Percentiles rank a stretch among this genome's conserved stretches.
These are phyloP conservation scores for Thryonomys swinderianus DNA, from an alignment of 2,113 vertebrate species.

Conservation along the genomic window DNA sequence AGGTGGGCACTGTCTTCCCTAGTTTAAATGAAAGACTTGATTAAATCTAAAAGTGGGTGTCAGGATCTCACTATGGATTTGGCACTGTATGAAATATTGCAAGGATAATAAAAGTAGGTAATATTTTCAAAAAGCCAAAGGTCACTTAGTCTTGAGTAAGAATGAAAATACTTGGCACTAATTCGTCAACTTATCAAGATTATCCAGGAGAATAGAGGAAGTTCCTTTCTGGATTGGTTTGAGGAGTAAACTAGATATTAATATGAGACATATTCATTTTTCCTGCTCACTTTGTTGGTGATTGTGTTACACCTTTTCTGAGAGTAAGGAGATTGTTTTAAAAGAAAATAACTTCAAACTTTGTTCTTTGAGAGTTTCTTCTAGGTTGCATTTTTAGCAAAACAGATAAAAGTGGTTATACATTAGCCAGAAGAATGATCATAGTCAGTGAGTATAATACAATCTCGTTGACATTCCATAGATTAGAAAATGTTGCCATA, in stretches of 20 bases:
- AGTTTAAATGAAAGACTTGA: neutral
- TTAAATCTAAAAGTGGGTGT: conserved; percentile 49
- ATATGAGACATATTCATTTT: conserved; percentile 39
- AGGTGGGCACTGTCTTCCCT: neutral
- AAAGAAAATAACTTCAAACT: conserved; percentile 35
- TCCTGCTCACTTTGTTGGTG: neutral
- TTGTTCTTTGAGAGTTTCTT: conserved; percentile 47
- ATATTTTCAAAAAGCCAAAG: conserved; percentile 20
- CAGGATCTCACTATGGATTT: neutral
- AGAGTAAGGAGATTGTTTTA: neutral
- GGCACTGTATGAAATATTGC: neutral
- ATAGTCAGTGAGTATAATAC: conserved; percentile 6
- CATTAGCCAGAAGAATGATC: conserved; percentile 56
- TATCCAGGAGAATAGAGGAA: neutral
- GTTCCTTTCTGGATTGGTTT: conserved; percentile 55
- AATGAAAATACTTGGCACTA: conserved; percentile 58
- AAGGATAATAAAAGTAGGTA: conserved; percentile 33
- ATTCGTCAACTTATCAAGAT: conserved; percentile 52
- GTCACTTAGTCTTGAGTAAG: conserved; percentile 40
- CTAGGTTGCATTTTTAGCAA: conserved; percentile 38
- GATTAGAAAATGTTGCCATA: conserved; percentile 53
- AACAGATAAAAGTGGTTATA: conserved; percentile 59
- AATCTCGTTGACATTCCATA: conserved; percentile 44
- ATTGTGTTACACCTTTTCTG: conserved; percentile 1
- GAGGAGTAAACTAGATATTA: conserved; percentile 46